Percentiles rank a stretch among this genome's conserved stretches.
Evolutionary conservation across 2,888 invertebrate genomes (phyloP).

Genomic region (Sphinx pinastri): DNA sequence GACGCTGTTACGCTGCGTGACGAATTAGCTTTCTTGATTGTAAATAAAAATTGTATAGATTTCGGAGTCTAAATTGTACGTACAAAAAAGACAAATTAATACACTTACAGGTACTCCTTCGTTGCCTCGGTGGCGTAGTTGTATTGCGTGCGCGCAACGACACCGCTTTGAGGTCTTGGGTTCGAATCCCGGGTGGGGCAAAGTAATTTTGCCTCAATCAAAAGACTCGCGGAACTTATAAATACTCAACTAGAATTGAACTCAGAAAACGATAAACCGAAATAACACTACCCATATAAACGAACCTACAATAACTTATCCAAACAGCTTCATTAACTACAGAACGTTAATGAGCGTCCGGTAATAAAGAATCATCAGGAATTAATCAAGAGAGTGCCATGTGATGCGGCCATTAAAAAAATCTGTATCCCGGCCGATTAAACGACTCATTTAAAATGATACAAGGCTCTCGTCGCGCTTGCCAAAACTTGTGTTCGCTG

Average conservation of each 20-base stretch:
- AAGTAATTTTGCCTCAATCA: too few relatives aligned
- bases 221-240: too few relatives aligned
- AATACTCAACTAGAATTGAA: too few relatives aligned
- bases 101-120: too few relatives aligned
- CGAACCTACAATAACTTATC: background rate
- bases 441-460: constrained; percentile 78
- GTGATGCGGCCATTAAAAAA: constrained; percentile 49
- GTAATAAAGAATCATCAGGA: constrained; percentile 38
- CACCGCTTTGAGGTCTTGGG: too few relatives aligned
- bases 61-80: background rate
- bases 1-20: constrained; percentile 28
- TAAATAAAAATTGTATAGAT: constrained; percentile 17
- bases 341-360: constrained; percentile 13
- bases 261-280: background rate
- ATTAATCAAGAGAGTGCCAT: constrained; percentile 35
- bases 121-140: too few relatives aligned
- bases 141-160: too few relatives aligned
- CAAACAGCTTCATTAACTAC: constrained; percentile 13
- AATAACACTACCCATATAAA: background rate
- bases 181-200: too few relatives aligned
- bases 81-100: too few relatives aligned
- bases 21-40: constrained; percentile 26
- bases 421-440: constrained; percentile 62
- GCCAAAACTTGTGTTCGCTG: constrained; percentile 70
- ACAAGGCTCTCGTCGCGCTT: constrained; percentile 68